Base-by-base conservation (phyloP, 2,888 invertebrate genomes). In the Cheiracanthium punctorium region DNA sequence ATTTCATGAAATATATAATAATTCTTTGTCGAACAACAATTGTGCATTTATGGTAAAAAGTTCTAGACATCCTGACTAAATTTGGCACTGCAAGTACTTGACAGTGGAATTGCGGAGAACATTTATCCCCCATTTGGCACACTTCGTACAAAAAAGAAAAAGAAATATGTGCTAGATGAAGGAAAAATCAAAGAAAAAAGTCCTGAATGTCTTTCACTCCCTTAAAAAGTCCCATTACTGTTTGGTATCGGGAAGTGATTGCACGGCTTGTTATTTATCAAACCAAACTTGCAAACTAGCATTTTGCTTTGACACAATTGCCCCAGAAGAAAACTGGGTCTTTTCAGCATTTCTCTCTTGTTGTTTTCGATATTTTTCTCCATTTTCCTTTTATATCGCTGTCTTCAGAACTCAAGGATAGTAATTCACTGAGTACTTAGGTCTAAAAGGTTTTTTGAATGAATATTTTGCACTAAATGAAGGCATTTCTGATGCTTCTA, bases 361-460 rank as follows among this genome's bases (percentile, higher is more conserved):
- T n/a, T n/a, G n/a, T n/a, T n/a, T n/a, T n/a, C n/a, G n/a, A n/a
- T n/a, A n/a, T n/a, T n/a, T n/a, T n/a, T n/a, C n/a, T n/a, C n/a
- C n/a, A n/a, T n/a, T n/a, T n/a, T n/a, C n/a, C n/a, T n/a, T n/a
- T n/a, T n/a, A n/a, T n/a, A n/a, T n/a, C n/a, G n/a, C n/a, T n/a
- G n/a, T n/a, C n/a, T n/a, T n/a, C n/a, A n/a, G n/a, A n/a, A n/a
- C 69, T 75, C 72, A 33, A 33, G 70, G 67, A 52, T 76, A 65
- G 69, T 79, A 69, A 77, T 84, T 79, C 73, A 73, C 73, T 12
- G 10, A 79, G 77, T 77, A 79, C 82, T 84, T 77, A 77, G 65
- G 65, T 73, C 69, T 84, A 84, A 84, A 84, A 84, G 84, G 84
- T 84, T 81, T 82, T 67, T 52, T 84, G 84, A 84, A 84, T 79